Base-by-base conservation (phyloP, 2,113 vertebrate genomes). In the Ailuropoda melanoleuca region DNA sequence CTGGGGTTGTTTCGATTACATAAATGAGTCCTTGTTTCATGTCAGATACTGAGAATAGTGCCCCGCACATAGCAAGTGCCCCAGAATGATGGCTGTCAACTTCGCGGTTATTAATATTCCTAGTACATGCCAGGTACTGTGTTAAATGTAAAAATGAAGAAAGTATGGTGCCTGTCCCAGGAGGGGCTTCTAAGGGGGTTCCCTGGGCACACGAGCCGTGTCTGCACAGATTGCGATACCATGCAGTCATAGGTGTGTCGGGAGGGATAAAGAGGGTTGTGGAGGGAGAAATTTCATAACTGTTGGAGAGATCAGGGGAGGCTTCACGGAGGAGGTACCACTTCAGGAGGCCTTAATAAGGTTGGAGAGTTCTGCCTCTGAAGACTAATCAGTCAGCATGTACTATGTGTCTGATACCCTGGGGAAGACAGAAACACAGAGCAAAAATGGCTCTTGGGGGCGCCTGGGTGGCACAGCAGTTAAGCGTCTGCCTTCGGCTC, bases 241-340 rank as follows among this genome's bases (percentile, higher is more conserved):
- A 94, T 29, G 24, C 48, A n/a, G 72, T 56, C 56, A 12, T 0
- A 14, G 60, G 23, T 8, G 10, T 9, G 9, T 29, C 39, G 24
- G 78, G 60, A 85, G 81, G 74, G 17, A 15, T 3, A 4, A n/a
- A 11, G 55, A 53, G 50, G 46, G 48, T 12, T 11, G 12, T 8
- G 17, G 46, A 43, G 58, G 58, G 43, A 82, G 64, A 91, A 66
- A 17, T 46, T 19, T 24, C 31, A 1, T 19, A 7, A 48, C 19
- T 78, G 13, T 75, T 82, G 17, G 29, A 78, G 81, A 43, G 3
- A 53, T 64, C 55, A 6, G 12, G 31, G n/a, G n/a, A 84, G 62
- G 55, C 93, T 86, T 96, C 85, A 1, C 12, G 39, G 77, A 97
- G 29, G 90, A 88, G 62, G 60, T 58, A 29, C 4, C 58, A 3